phyloP scores from a whole-genome alignment of 2,797 vertebrate species.

The Sardinella longiceps region DNA sequence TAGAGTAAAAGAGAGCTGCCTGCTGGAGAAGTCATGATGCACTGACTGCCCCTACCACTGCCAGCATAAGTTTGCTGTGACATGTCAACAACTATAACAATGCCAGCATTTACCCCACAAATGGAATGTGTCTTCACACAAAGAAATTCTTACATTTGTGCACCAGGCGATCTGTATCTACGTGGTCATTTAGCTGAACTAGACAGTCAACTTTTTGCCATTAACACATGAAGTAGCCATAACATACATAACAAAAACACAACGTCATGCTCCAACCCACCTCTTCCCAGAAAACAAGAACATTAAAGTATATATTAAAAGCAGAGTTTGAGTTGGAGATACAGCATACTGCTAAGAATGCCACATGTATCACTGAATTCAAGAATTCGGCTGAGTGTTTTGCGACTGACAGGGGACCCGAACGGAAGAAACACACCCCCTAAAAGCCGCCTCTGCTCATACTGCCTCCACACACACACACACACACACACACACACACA shows the following conservation, averaged over 20 bases:
- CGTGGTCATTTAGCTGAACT: not conserved
- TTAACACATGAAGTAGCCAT: not conserved
- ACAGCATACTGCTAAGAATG: not conserved
- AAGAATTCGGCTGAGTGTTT: not conserved
- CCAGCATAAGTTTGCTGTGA: not conserved
- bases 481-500: not conserved
- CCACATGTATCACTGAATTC: not conserved
- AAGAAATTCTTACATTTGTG: not conserved
- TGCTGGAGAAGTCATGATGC: not conserved
- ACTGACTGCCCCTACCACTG: not conserved
- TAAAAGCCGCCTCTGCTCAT: not conserved
- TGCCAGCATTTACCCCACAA: not conserved
- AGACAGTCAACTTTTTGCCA: not conserved
- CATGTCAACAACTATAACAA: conserved; percentile 5
- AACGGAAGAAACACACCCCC: conserved; percentile 10
- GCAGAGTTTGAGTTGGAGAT: not conserved
- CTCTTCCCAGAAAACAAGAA: too few relatives aligned
- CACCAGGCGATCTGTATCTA: not conserved
- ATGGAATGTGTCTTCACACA: not conserved
- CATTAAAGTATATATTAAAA: not conserved
- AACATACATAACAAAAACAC: not conserved
- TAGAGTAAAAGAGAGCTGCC: not conserved
- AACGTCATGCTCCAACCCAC: not conserved
- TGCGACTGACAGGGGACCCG: conserved; percentile 4
- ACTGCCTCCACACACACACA: not conserved